Conservation (phyloP, 2,113 vertebrate species). For the Genyomyrus donnyi region DNA sequence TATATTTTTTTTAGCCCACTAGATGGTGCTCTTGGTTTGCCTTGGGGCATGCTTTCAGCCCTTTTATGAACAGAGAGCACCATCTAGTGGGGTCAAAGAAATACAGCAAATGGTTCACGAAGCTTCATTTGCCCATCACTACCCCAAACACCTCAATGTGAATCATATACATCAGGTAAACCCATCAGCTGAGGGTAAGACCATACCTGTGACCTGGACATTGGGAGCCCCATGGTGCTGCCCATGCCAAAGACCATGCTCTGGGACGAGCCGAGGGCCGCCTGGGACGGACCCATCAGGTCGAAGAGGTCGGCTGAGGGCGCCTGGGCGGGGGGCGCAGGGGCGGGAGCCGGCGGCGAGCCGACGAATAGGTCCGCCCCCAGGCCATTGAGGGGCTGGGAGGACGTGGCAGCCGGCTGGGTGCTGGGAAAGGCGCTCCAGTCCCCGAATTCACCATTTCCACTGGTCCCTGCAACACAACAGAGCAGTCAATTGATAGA, state of each 20-base stretch:
- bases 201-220: slow-evolving; percentile 66
- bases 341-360: slow-evolving; percentile 52
- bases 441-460: slow-evolving; percentile 89
- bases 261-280: slow-evolving; percentile 79
- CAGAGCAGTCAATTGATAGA: too few species aligned
- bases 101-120: too few species aligned
- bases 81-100: too few species aligned
- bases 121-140: too few species aligned
- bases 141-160: background rate
- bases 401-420: slow-evolving; percentile 50
- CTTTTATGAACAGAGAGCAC: too few species aligned
- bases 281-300: slow-evolving; percentile 76
- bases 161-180: background rate
- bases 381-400: slow-evolving; percentile 52
- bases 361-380: slow-evolving; percentile 51
- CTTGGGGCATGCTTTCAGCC: too few species aligned
- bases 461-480: slow-evolving; percentile 67
- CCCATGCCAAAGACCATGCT: slow-evolving; percentile 89
- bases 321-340: slow-evolving; percentile 30
- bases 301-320: slow-evolving; percentile 81
- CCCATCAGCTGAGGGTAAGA: background rate
- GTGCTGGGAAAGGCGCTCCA: slow-evolving; percentile 84
- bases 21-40: too few species aligned
- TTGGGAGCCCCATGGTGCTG: slow-evolving; percentile 49
- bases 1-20: too few species aligned